These are phyloP conservation scores for Dasypogon diadema DNA, from an alignment of 2,888 invertebrate species.

Conservation along the genomic window DNA sequence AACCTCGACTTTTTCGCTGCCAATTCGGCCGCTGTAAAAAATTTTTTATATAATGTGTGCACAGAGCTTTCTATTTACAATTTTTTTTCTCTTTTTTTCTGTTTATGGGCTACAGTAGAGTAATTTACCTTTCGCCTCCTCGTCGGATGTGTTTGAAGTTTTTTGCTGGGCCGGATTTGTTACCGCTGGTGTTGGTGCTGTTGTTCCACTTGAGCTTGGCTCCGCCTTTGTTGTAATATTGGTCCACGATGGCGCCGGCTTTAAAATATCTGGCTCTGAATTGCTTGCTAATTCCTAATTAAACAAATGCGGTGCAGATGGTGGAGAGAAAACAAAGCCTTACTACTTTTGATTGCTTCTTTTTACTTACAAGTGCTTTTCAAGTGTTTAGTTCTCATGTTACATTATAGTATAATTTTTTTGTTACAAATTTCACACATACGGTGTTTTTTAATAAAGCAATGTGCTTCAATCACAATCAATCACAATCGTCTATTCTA, in stretches of 20 bases:
- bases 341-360: no score
- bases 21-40: slow-evolving; percentile 70
- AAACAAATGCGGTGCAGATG: slow-evolving; percentile 17
- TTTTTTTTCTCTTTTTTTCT: slow-evolving; percentile 64
- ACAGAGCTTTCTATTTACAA: not conserved
- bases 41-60: not conserved
- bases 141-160: slow-evolving; percentile 65
- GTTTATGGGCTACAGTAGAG: not conserved
- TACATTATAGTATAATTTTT: no score
- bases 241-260: slow-evolving; percentile 73
- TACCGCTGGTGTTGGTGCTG: slow-evolving; percentile 60
- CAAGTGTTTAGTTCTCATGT: no score
- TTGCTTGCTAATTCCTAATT: slow-evolving; percentile 65
- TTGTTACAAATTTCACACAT: no score
- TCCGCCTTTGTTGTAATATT: slow-evolving; percentile 65
- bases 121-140: slow-evolving; percentile 73
- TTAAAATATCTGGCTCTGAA: slow-evolving; percentile 67
- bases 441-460: no score
- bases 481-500: no score
- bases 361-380: slow-evolving; percentile 34
- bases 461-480: no score
- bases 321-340: slow-evolving; percentile 37
- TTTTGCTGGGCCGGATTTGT: slow-evolving; percentile 59
- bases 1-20: slow-evolving; percentile 77
- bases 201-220: slow-evolving; percentile 59